Evolutionary conservation across 2,797 vertebrate genomes (phyloP).

Genomic region (Tangara arthus): DNA sequence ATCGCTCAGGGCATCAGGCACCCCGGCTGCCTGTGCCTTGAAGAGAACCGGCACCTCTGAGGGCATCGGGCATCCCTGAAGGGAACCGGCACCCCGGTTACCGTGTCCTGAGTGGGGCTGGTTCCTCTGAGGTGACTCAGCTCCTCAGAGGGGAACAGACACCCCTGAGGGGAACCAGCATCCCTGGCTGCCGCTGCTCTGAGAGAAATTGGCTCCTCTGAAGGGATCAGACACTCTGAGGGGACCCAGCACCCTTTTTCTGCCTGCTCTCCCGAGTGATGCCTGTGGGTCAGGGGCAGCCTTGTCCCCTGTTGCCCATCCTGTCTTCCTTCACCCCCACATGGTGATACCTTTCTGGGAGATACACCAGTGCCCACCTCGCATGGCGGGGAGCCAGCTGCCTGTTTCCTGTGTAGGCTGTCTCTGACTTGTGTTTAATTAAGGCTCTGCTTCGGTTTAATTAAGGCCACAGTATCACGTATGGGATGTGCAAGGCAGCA

Average conservation of each 20-base stretch:
- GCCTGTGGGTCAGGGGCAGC: background rate
- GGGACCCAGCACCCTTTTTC: background rate
- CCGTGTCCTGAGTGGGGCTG: background rate
- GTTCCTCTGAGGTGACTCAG: background rate
- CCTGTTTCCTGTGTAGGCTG: background rate
- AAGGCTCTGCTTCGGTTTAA: slow-evolving; percentile 41
- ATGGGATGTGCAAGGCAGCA: background rate
- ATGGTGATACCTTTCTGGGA: background rate
- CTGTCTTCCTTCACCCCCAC: background rate
- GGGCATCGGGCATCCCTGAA: background rate
- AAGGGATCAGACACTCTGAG: background rate
- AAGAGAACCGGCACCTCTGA: background rate
- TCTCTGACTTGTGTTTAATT: slow-evolving; percentile 37
- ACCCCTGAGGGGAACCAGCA: background rate
- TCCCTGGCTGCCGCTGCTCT: background rate
- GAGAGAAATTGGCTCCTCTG: background rate
- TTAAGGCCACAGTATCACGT: slow-evolving; percentile 46
- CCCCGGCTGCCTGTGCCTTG: background rate
- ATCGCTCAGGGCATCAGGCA: background rate
- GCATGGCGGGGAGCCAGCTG: rapidly evolving
- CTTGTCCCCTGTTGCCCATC: background rate
- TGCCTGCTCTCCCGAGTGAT: background rate
- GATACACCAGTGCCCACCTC: background rate
- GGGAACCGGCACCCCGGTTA: background rate
- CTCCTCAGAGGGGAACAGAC: background rate